Evolutionary conservation across 2,113 vertebrate genomes (phyloP).

Genomic region (Bucco capensis): DNA sequence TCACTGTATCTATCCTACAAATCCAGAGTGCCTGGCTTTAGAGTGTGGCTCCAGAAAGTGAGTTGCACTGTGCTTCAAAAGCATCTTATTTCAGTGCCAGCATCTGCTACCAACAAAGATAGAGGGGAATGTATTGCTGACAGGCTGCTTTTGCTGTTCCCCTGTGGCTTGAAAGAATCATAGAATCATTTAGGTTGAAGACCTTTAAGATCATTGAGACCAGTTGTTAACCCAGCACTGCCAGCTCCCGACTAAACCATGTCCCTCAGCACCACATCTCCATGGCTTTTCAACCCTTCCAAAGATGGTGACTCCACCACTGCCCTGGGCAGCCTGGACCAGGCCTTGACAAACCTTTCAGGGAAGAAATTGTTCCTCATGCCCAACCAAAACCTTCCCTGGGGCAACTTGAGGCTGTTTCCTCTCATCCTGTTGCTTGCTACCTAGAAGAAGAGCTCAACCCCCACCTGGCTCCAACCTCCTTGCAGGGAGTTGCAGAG

Average conservation of each 20-base stretch:
- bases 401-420: too few relatives aligned
- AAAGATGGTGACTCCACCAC: too few relatives aligned
- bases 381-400: too few relatives aligned
- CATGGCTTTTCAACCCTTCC: too few relatives aligned
- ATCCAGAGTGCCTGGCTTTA: background rate
- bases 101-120: background rate
- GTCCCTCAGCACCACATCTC: background rate
- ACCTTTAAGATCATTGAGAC: background rate
- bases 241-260: background rate
- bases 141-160: background rate
- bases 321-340: too few relatives aligned
- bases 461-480: too few relatives aligned
- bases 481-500: too few relatives aligned
- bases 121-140: background rate
- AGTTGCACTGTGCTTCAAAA: background rate
- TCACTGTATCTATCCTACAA: background rate
- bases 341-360: too few relatives aligned
- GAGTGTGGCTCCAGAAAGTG: background rate
- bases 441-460: too few relatives aligned
- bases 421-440: too few relatives aligned
- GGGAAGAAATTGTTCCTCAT: too few relatives aligned
- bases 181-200: background rate
- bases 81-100: background rate
- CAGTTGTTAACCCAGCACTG: background rate
- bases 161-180: background rate